Evolutionary conservation across 2,888 invertebrate species (phyloP), one percentile per base, ranked within the genome.

Genomic region (Dryomyza anilis): DNA sequence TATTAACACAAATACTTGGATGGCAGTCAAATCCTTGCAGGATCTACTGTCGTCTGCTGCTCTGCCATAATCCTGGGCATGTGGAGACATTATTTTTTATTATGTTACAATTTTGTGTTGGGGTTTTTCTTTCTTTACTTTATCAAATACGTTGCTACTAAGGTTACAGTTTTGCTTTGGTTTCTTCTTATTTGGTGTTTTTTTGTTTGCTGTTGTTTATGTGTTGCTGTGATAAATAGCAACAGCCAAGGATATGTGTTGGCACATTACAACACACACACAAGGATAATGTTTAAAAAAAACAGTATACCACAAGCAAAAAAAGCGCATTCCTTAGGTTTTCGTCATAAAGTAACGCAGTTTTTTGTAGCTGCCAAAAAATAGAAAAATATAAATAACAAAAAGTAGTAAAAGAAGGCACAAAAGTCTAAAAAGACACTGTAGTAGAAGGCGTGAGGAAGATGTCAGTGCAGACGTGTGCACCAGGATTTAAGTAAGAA

Each of bases 71-170:
- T 56, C 53, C 63, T 43, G 56, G 14, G 59, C 65, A 55, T 55
- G 36, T 45, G 50, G 66, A 53, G 70, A 73, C 74, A 75, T 78
- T 74, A 74, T 77, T 72, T 79, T 78, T 76, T 78, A 75, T 78
- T 76, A 77, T 73, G 71, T 73, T 43, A 56, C n/a, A 30, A 72
- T 72, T 74, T 71, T 69, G 67, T 68, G 67, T 71, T 52, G 36
- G 19, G 63, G 61, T 59, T 59, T 30, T 57, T 46, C 21, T 43
- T 64, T 56, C 50, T 6, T 50, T 27, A 33, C 30, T 56, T 45
- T 25, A 43, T 23, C 33, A 59, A 57, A 25, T 14, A 12, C 10
- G 16, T 12, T 55, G 53, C 14, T n/a, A 29, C 55, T 21, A 21
- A 7, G 27, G 29, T 27, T 14, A 25, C 30, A 2, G 25, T 57